Conservation (phyloP, 2,113 vertebrate species). For the Meriones unguiculatus region DNA sequence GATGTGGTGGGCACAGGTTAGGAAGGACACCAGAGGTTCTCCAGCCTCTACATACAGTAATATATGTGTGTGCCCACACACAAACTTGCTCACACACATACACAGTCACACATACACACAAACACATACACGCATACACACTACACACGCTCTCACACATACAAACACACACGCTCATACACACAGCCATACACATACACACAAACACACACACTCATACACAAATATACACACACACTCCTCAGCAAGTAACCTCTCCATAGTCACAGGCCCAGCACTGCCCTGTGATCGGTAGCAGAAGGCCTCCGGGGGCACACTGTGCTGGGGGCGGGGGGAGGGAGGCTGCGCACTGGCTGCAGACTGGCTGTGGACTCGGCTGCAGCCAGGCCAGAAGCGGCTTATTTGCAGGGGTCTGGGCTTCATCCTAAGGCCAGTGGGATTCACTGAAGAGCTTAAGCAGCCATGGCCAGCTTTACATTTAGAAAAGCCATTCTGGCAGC, state of each 20-base stretch:
- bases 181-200: background rate
- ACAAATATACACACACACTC: background rate
- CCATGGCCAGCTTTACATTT: conserved; percentile 49
- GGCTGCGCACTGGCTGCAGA: background rate
- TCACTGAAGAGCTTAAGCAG: conserved; percentile 55
- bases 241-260: background rate
- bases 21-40: background rate
- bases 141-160: background rate
- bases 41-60: background rate
- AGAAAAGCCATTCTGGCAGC: conserved; percentile 35
- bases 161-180: background rate
- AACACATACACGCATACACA: background rate
- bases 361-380: background rate
- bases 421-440: conserved; percentile 13
- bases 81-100: background rate
- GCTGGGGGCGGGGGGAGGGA: background rate
- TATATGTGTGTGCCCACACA: too few species aligned
- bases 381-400: background rate
- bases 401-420: background rate
- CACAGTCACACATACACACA: background rate
- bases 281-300: background rate
- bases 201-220: background rate
- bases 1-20: background rate
- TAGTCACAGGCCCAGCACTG: background rate
- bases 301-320: background rate